phyloP scores from a whole-genome alignment of 2,888 invertebrate genomes.

The Dexiosoma caninum region DNA sequence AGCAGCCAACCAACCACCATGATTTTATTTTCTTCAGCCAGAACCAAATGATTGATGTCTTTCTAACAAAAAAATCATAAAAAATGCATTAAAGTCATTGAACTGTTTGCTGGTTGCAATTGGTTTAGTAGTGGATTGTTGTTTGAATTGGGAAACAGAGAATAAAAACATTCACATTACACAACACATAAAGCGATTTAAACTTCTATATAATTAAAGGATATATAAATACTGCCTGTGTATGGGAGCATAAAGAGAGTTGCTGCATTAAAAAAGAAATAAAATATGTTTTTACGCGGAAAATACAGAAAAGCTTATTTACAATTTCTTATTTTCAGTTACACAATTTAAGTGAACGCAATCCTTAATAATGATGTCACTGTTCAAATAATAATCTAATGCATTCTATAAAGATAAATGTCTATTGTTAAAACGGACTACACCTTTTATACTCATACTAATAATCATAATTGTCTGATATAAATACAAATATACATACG shows the following conservation, averaged over 20 bases:
- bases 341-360: background rate
- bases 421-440: background rate
- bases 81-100: constrained; percentile 45
- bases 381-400: background rate
- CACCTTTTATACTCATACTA: too few relatives aligned
- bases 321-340: background rate
- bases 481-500: background rate
- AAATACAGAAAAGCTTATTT: background rate
- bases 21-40: constrained; percentile 14
- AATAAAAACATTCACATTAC: background rate
- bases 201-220: too few relatives aligned
- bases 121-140: background rate
- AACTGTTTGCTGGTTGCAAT: constrained; percentile 20
- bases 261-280: background rate
- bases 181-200: background rate
- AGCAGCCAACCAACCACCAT: background rate
- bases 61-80: constrained; percentile 55
- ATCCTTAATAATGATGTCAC: background rate
- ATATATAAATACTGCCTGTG: background rate
- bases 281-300: background rate
- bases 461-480: background rate
- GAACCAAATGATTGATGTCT: constrained; percentile 51
- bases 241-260: background rate
- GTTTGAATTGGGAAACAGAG: background rate
- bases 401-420: background rate